Percentiles rank a stretch among this genome's conserved stretches.
Conservation (phyloP, 2,888 invertebrate genomes). For the Crocallis elinguaria region DNA sequence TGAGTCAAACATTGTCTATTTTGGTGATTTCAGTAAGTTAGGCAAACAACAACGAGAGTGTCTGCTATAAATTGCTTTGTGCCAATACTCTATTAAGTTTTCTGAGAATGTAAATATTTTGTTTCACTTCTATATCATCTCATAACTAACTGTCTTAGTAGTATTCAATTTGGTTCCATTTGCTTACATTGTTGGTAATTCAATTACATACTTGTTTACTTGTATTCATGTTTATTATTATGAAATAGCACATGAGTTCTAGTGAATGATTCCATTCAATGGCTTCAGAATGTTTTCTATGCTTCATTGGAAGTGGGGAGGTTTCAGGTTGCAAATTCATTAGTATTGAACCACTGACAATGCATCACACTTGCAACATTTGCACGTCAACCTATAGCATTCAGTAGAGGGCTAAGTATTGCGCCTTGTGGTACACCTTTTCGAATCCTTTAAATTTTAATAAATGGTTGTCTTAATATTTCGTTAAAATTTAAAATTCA, state of each 20-base stretch:
- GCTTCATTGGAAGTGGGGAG: conserved; percentile 53
- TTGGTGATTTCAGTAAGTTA: conserved; percentile 7
- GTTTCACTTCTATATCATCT: conserved; percentile 37
- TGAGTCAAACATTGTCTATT: conserved; percentile 3
- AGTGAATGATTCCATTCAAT: conserved; percentile 52
- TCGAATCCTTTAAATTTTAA: neutral
- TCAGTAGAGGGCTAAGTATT: conserved; percentile 24
- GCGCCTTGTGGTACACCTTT: conserved; percentile 30
- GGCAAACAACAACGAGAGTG: conserved; percentile 10
- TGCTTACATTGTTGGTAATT: conserved; percentile 18
- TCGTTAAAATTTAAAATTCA: neutral
- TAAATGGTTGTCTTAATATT: neutral
- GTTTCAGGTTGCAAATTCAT: conserved; percentile 53
- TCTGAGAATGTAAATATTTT: conserved; percentile 34
- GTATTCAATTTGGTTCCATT: conserved; percentile 12
- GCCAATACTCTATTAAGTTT: conserved; percentile 3
- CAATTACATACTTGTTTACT: conserved; percentile 22
- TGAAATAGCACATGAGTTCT: conserved; percentile 16
- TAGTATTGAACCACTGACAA: conserved; percentile 25
- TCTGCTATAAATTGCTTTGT: conserved; percentile 8
- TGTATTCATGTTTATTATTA: conserved; percentile 16
- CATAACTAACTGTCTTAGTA: conserved; percentile 36
- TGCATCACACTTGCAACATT: conserved; percentile 26
- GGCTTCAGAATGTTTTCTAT: conserved; percentile 51
- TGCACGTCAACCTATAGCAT: conserved; percentile 18